Base-by-base conservation (phyloP, 2,888 invertebrate genomes). In the Polyommatus iphigenia region DNA sequence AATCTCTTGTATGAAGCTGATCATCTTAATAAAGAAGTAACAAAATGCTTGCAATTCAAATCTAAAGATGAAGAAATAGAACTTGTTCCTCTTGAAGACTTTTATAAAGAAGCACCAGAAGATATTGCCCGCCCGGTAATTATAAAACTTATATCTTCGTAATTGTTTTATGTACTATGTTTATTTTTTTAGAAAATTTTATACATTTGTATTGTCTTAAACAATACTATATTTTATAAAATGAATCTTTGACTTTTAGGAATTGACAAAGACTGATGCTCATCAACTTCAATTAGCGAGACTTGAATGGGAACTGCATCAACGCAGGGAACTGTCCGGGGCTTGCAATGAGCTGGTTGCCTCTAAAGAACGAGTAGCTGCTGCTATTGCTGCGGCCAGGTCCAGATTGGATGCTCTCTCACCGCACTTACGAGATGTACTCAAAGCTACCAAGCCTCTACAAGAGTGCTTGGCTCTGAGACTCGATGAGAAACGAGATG, bases 21-120 rank as follows among this genome's bases (percentile, higher is more conserved):
- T 87, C 98, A 99, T 93, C 94, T 99, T 29, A 97, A 98, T 83
- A 98, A 98, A 83, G 99, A 99, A 95, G 98, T 98, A n/a, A 96
- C 97, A 29, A 98, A 98, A 85, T 99, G 99, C 86, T 95, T 98
- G 79, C 98, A 99, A 86, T 99, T 99, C 87, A 99, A 98, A 87
- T 99, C 99, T 13, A 98, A 98, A 88, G 98, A 99, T 95, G 98
- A 99, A 91, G 97, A 97, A 85, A 98, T 99, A 84, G 97, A 98
- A 85, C 94, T 99, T 76, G 97, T 99, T 1, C 91, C 97, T 0
- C 95, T 97, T 77, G 96, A 97, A 79, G 97, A 98, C 85, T 99
- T 99, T 89, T 97, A 97, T 85, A 94, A 95, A 83, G 95, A 97
- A 87, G 98, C 98, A 29, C 97, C 98, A 10, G 89, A 94, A 82